Base-by-base conservation (phyloP, 2,113 vertebrate genomes). In the Labrus mixtus region DNA sequence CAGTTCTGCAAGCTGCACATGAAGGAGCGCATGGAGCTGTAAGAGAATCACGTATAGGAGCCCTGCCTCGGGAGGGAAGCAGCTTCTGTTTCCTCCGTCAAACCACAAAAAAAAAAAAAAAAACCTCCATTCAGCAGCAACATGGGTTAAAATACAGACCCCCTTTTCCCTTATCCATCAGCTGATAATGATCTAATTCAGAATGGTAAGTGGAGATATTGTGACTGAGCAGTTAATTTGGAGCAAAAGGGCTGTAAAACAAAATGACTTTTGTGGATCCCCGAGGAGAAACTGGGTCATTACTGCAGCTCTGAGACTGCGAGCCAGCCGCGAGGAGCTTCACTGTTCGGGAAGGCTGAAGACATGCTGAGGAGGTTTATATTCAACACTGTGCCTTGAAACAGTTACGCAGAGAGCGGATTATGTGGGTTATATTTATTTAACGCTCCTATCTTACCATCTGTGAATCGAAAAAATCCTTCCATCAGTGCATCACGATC, bases 211-310 rank as follows among this genome's bases (percentile, higher is more conserved):
- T 15, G 41, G 41, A 75, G 60, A 70, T 62, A 60, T 68, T 72
- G n/a, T 46, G 72, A 73, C 68, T 4, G 64, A 71, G 75, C 29
- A 41, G 76, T 79, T 86, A 10, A 86, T 82, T 82, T 69, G 16
- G 68, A 69, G 63, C 69, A 77, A 74, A 74, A 66, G 53, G 56
- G 43, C 78, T 63, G 25, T 61, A 58, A 78, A 61, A 81, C 50
- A 15, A 66, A 69, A 73, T 22, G 33, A 85, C 63, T 73, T 73
- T 79, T 22, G 48, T 15, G 13, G 58, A 41, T 73, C 73, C 68
- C 73, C 0, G 57, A 68, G 66, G 56, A 66, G 59, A 68, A 73
- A 62, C 65, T 78, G 69, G 78, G 68, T 83, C 65, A 71, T 81
- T 65, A 48, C 67, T 5, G 63, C 75, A n/a, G 60, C 62, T 66